Conservation (phyloP, 2,888 invertebrate genomes). For the Dastarcus helophoroides region DNA sequence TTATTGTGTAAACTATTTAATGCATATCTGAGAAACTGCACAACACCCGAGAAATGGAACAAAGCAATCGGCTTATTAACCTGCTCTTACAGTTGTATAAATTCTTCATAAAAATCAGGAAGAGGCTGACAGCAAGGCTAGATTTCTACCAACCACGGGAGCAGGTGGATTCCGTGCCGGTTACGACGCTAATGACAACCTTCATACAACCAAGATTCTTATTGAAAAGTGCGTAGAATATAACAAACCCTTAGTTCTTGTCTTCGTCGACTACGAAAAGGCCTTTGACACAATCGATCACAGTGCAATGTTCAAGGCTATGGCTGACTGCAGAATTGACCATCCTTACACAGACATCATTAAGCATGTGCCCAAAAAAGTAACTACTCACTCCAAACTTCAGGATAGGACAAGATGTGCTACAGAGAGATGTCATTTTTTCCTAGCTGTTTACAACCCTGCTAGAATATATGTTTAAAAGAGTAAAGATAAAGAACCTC, state of each 20-base stretch:
- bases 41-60: slow-evolving; percentile 9
- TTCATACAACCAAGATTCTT: slow-evolving; percentile 10
- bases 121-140: slow-evolving; percentile 12
- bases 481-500: too few species aligned
- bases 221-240: slow-evolving; percentile 15
- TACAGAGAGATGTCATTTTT: slow-evolving; percentile 6
- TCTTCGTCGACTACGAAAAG: slow-evolving; percentile 8
- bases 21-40: slow-evolving; percentile 3
- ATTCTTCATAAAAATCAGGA: slow-evolving; percentile 14
- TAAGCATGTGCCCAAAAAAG: slow-evolving; percentile 4
- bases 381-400: slow-evolving; percentile 4
- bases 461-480: slow-evolving; percentile 10
- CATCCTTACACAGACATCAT: slow-evolving; percentile 3
- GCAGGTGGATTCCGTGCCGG: slow-evolving; percentile 13
- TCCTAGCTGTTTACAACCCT: slow-evolving; percentile 7
- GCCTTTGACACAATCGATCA: slow-evolving; percentile 6
- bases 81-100: slow-evolving; percentile 11
- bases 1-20: too few species aligned
- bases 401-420: too few species aligned
- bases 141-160: slow-evolving; percentile 15
- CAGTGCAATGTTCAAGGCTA: slow-evolving; percentile 4
- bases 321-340: slow-evolving; percentile 5
- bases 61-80: slow-evolving; percentile 12
- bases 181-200: slow-evolving; percentile 14
- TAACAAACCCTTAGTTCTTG: slow-evolving; percentile 4